Base-by-base conservation (phyloP, 2,888 invertebrate genomes). In the Caenorhabditis sp. region DNA sequence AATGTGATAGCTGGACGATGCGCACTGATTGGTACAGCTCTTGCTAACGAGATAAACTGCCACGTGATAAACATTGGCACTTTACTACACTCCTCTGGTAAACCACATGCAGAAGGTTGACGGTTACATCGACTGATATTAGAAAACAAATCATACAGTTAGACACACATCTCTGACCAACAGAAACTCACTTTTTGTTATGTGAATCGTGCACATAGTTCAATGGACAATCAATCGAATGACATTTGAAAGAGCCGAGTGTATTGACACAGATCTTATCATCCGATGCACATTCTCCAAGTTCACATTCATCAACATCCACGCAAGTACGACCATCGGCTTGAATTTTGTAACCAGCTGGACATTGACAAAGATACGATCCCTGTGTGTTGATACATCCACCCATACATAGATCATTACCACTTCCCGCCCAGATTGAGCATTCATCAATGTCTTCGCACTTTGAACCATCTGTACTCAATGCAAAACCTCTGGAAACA, bases 11-110 rank as follows among this genome's bases (percentile, higher is more conserved):
- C 90, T 64, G 93, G 93, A 49, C 93, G 90, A 1, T 92, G 92
- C 72, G 89, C 85, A 1, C 90, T 83, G 26, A 89, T 86, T 66
- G 88, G 88, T 57, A 90, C 88, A 61, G 93, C 93, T 26, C 95
- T 93, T 0, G 94, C 93, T 84, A 97, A 92, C 0, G 95, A 93
- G 82, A 97, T 93, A 89, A 94, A 97, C 89, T 96, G 95, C 90
- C 93, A 95, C 37, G 94, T 94, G 88, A 93, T 93, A 62, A 94
- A 93, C 57, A 94, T 93, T n/a, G 92, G 91, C 26, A 91, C 89
- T 50, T 91, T 91, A 12, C 60, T 59, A 54, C 81, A 81, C 27
- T 69, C 65, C 31, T 75, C 69, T 14, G 76, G 69, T 21, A 79
- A 62, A 14, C 76, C 81, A 86, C 95, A 96, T 57, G 91, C 90